phyloP scores from a whole-genome alignment of 2,113 vertebrate genomes.

The Salvator merianae region DNA sequence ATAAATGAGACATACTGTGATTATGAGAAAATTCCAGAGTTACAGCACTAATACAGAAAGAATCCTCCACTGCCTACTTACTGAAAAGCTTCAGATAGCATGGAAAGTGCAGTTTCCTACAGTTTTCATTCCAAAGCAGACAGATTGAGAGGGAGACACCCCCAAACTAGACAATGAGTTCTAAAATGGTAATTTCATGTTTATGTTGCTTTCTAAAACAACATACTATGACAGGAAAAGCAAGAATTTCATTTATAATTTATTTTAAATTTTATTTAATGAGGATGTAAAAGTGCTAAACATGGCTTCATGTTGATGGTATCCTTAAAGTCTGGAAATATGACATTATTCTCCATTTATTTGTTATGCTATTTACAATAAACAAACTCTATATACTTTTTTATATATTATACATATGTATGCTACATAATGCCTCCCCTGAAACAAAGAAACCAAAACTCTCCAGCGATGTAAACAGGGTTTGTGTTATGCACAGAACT shows the following conservation, averaged over 20 bases:
- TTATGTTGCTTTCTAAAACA: constrained; percentile 44
- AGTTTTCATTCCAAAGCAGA: not conserved
- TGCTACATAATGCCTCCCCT: constrained; percentile 69
- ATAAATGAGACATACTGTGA: not conserved
- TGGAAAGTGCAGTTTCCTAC: not conserved
- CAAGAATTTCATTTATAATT: constrained; percentile 76
- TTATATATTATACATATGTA: constrained; percentile 72
- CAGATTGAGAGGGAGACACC: not conserved
- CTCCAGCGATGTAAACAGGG: constrained; percentile 77
- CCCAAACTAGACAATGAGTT: not conserved
- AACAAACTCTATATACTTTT: constrained; percentile 73
- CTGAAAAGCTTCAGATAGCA: not conserved
- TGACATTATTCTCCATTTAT: constrained; percentile 70
- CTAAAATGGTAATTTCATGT: not conserved
- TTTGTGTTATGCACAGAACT: constrained; percentile 67
- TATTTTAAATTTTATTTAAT: constrained; percentile 82
- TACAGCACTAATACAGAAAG: not conserved
- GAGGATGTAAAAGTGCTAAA: constrained; percentile 83
- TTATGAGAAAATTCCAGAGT: not conserved
- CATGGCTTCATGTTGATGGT: constrained; percentile 79
- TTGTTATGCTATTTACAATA: constrained; percentile 82
- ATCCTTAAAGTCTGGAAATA: constrained; percentile 76
- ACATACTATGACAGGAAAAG: constrained; percentile 48
- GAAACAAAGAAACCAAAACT: constrained; percentile 75
- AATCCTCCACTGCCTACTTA: not conserved